Percentiles rank a stretch among this genome's conserved stretches.
phyloP scores from a whole-genome alignment of 2,113 vertebrate genomes.

The Redunca redunca region DNA sequence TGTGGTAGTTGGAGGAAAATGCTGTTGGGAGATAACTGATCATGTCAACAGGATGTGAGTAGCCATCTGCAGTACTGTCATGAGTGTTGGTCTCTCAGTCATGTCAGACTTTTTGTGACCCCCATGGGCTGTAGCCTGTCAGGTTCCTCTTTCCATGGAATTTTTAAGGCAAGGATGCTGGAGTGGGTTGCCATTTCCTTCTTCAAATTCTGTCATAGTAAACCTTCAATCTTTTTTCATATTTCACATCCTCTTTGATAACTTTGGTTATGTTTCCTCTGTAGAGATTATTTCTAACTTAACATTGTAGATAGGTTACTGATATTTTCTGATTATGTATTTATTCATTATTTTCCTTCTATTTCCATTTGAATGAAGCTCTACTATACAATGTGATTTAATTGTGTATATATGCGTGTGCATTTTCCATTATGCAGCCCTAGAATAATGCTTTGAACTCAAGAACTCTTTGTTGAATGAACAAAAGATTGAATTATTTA shows the following conservation, averaged over 20 bases:
- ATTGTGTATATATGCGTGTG: neutral
- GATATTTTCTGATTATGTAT: neutral
- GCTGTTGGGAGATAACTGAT: neutral
- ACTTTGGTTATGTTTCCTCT: neutral
- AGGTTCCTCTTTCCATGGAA: neutral
- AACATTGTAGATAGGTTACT: neutral
- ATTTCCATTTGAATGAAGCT: neutral
- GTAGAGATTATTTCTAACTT: neutral
- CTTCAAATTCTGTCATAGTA: neutral
- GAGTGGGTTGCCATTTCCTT: neutral
- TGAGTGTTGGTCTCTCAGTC: neutral
- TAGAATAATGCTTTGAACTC: neutral
- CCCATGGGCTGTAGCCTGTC: neutral
- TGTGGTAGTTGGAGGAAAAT: no score
- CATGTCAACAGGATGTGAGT: no score
- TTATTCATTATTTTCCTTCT: neutral
- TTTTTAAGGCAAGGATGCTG: neutral
- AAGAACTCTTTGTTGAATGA: neutral
- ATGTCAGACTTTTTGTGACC: neutral
- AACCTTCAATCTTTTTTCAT: neutral
- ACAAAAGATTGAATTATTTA: neutral
- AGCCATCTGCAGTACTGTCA: rapidly evolving
- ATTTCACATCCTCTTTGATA: neutral
- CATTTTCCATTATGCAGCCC: neutral
- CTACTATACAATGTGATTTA: neutral